Conservation (phyloP, 1,140 invertebrate genomes). For the Drosophila prosaltans region DNA sequence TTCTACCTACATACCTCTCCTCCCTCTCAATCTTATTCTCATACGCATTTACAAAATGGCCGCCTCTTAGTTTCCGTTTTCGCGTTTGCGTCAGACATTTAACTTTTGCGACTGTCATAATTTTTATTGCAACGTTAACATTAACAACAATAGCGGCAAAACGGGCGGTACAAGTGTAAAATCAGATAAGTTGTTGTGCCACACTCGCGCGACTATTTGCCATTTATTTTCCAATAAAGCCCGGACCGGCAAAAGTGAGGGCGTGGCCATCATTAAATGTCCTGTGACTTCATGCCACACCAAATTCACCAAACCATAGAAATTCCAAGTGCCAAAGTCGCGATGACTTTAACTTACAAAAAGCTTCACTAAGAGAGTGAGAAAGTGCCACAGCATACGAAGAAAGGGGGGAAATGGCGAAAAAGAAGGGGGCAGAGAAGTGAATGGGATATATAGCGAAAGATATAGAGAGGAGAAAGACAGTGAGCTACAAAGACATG, state of each 20-base stretch:
- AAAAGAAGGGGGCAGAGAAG: too few relatives aligned
- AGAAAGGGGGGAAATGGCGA: too few relatives aligned
- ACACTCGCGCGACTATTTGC: conserved; percentile 62
- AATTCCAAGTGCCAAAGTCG: conserved; percentile 2
- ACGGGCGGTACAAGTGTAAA: conserved; percentile 60
- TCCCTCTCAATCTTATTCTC: neutral
- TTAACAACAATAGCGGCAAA: conserved; percentile 35
- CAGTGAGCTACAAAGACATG: conserved; percentile 34
- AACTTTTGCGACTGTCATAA: conserved; percentile 76
- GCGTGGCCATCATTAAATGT: conserved; percentile 62
- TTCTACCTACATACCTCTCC: neutral
- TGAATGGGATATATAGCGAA: neutral
- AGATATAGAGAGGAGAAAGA: neutral
- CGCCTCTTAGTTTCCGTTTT: conserved; percentile 27
- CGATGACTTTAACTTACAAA: conserved; percentile 11
- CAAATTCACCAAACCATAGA: conserved; percentile 1
- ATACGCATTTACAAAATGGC: conserved; percentile 8
- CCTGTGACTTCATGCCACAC: conserved; percentile 30
- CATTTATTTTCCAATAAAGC: conserved; percentile 81
- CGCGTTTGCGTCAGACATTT: conserved; percentile 56
- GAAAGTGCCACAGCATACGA: neutral
- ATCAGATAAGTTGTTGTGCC: conserved; percentile 68
- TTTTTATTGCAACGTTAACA: conserved; percentile 67
- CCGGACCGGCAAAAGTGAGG: conserved; percentile 24
- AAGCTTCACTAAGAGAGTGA: conserved; percentile 27